Conservation (phyloP, 2,888 invertebrate genomes). For the Tenthredo amoena region DNA sequence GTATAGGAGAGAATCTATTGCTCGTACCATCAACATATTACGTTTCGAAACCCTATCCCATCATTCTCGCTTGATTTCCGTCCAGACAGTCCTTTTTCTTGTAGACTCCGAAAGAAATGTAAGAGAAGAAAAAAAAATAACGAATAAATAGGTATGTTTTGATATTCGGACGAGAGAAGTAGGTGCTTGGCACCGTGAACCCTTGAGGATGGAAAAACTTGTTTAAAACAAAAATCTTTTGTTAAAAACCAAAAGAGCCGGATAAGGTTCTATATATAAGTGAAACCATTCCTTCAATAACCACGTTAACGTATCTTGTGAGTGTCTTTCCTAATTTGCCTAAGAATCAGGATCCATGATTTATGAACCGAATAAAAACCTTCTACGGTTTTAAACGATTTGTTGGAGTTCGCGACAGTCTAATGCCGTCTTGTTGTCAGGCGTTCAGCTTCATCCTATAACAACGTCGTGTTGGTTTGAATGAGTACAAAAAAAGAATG, state of each 20-base stretch:
- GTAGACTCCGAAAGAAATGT: neutral
- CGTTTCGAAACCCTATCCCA: conserved; percentile 25
- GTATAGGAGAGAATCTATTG: neutral
- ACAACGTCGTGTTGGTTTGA: neutral
- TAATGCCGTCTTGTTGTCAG: neutral
- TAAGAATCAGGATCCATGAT: neutral
- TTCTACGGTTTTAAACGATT: neutral
- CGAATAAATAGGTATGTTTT: neutral
- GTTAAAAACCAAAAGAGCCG: too few species aligned
- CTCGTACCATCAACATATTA: conserved; percentile 16
- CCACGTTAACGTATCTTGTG: too few species aligned
- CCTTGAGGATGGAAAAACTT: too few species aligned
- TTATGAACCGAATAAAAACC: neutral
- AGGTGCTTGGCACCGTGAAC: too few species aligned
- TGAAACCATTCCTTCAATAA: too few species aligned
- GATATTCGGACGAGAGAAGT: too few species aligned
- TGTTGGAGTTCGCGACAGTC: neutral
- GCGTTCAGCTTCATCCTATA: neutral
- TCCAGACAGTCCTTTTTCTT: neutral
- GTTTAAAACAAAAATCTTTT: too few species aligned
- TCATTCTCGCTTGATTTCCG: neutral
- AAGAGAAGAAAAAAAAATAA: neutral
- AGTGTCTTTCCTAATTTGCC: neutral
- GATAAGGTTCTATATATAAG: too few species aligned
- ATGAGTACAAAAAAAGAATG: neutral